These are phyloP conservation scores for Suncus etruscus DNA, from an alignment of 2,113 vertebrate species.

Conservation along the genomic window DNA sequence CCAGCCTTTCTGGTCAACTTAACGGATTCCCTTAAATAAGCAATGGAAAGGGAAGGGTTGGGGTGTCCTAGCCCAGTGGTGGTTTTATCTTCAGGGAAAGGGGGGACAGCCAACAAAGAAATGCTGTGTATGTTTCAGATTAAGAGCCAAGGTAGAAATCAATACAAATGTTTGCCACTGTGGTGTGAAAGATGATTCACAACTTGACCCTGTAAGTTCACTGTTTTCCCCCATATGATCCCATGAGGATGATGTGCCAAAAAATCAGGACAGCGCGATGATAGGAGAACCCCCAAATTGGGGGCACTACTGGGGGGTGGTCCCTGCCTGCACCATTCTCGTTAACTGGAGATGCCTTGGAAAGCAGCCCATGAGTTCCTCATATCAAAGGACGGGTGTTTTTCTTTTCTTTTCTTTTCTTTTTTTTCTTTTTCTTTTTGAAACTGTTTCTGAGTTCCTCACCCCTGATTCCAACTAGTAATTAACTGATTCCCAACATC, in stretches of 20 bases:
- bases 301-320: not conserved
- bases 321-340: not conserved
- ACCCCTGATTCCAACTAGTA: slow-evolving; percentile 83
- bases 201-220: not conserved
- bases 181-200: not conserved
- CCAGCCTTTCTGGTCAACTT: slow-evolving; percentile 58
- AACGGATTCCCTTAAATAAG: slow-evolving; percentile 58
- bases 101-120: not conserved
- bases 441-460: slow-evolving; percentile 80
- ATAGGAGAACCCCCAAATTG: not conserved
- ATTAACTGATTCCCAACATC: slow-evolving; percentile 86
- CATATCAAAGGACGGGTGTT: slow-evolving; percentile 84
- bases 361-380: slow-evolving; percentile 76
- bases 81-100: not conserved
- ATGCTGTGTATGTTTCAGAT: not conserved
- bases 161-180: too few species aligned
- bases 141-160: not conserved
- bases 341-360: slow-evolving; percentile 39
- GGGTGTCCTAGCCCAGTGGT: not conserved
- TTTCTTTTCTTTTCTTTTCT: slow-evolving; percentile 4
- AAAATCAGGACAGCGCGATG: not conserved
- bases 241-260: too few species aligned
- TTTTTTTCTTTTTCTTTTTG: slow-evolving; percentile 39
- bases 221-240: not conserved
- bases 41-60: slow-evolving; percentile 50